A percentile compares a stretch with the other conserved stretches of the same genome.
These are phyloP conservation scores for Morus bassanus DNA, from an alignment of 2,797 vertebrate genomes.

Conservation along the genomic window DNA sequence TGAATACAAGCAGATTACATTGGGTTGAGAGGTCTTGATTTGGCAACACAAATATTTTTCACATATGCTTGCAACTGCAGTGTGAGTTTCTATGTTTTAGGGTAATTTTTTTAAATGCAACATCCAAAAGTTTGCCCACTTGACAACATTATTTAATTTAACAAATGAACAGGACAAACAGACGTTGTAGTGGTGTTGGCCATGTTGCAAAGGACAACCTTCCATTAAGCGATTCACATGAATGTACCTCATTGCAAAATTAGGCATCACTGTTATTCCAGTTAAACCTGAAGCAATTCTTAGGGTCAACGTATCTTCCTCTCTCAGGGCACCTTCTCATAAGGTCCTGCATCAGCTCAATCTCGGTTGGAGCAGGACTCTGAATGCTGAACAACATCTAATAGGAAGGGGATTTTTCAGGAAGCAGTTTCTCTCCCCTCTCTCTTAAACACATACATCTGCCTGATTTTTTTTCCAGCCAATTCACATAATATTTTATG, in stretches of 20 bases:
- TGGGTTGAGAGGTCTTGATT: neutral
- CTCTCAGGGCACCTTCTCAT: neutral
- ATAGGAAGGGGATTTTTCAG: neutral
- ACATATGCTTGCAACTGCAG: neutral
- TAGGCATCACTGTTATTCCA: neutral
- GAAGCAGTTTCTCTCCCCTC: neutral
- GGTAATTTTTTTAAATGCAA: neutral
- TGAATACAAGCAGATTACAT: neutral
- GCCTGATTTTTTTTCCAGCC: neutral
- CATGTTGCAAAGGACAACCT: neutral
- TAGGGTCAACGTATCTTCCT: neutral
- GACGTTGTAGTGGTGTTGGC: neutral
- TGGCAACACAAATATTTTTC: neutral
- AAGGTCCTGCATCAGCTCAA: neutral
- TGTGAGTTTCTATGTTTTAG: rapidly evolving
- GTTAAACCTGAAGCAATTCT: neutral
- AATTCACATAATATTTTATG: neutral
- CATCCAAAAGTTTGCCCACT: neutral
- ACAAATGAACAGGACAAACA: neutral
- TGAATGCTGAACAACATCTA: neutral
- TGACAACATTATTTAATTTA: neutral
- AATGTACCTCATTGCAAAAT: neutral
- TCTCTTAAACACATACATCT: neutral
- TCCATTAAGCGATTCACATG: neutral
- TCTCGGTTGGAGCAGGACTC: neutral